Conservation (phyloP, 2,888 invertebrate species). For the Seira sanloemensis region DNA sequence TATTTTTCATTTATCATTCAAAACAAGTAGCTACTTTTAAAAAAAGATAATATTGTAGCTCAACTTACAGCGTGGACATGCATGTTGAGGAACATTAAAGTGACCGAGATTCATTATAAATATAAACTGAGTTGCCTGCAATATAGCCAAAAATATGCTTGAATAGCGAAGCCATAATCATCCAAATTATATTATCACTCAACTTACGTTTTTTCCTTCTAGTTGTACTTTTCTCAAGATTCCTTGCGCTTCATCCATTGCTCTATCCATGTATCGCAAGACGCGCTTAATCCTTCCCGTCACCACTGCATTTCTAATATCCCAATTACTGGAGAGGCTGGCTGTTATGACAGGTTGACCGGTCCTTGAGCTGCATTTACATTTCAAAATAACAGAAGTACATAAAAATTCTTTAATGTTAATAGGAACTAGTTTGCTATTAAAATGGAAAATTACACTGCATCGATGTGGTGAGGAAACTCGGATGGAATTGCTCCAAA, state of each 20-base stretch:
- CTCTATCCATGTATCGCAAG: conserved; percentile 38
- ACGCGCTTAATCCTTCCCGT: conserved; percentile 35
- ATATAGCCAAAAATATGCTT: not conserved
- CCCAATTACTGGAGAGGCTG: conserved; percentile 23
- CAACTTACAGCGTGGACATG: conserved; percentile 34
- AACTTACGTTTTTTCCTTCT: conserved; percentile 49
- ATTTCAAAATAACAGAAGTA: not conserved
- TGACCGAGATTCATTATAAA: conserved; percentile 22
- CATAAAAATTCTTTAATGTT: not conserved
- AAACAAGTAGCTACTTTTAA: not conserved
- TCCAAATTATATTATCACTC: not conserved
- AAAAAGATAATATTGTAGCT: not conserved
- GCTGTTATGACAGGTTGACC: conserved; percentile 31
- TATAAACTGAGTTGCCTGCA: conserved; percentile 40
- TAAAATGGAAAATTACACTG: not conserved
- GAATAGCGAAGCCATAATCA: too few species aligned
- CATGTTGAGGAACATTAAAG: conserved; percentile 42
- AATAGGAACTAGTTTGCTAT: not conserved
- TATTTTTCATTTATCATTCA: not conserved
- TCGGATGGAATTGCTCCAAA: conserved; percentile 39
- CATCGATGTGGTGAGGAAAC: conserved; percentile 31
- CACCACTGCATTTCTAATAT: conserved; percentile 33
- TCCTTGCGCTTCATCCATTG: conserved; percentile 29
- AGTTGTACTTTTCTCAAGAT: conserved; percentile 27
- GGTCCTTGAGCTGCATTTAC: conserved; percentile 28